These are phyloP conservation scores for Alentia gelatinosa DNA, from an alignment of 2,888 invertebrate species.

Conservation along the genomic window DNA sequence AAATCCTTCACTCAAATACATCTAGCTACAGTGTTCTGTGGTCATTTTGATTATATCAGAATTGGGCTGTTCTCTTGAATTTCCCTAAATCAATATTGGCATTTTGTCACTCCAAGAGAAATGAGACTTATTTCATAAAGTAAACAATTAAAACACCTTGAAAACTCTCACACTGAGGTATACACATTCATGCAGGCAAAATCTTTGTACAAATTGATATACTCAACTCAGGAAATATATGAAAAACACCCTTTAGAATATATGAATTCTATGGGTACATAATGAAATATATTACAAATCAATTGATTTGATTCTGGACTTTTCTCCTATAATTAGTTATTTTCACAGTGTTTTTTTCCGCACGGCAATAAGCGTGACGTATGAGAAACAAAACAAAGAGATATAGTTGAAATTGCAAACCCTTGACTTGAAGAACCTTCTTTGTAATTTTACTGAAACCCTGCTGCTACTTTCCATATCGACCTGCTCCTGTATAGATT, in stretches of 20 bases:
- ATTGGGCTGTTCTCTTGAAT: neutral
- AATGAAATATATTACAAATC: slow-evolving; percentile 37
- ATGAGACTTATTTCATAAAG: neutral
- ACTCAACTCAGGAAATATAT: slow-evolving; percentile 3
- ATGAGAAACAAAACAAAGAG: slow-evolving; percentile 21
- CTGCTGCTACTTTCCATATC: slow-evolving; percentile 37
- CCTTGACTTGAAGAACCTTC: neutral
- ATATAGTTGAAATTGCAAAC: slow-evolving; percentile 44
- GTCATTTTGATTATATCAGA: neutral
- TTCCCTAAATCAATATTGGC: neutral
- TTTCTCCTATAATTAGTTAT: neutral
- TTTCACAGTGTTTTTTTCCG: neutral
- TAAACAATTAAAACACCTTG: neutral
- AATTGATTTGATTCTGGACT: slow-evolving; percentile 30
- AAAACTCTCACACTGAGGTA: slow-evolving; percentile 32
- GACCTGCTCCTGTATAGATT: neutral
- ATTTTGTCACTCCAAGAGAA: neutral
- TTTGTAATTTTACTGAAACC: slow-evolving; percentile 26
- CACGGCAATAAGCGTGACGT: neutral
- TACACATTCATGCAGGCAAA: slow-evolving; percentile 27
- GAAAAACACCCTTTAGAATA: neutral
- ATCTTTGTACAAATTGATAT: slow-evolving; percentile 30
- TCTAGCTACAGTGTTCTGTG: slow-evolving; percentile 3
- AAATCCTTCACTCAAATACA: neutral
- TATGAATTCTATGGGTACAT: neutral